Evolutionary conservation across 2,113 vertebrate species (phyloP), one percentile per base, ranked within the genome.

Genomic region (Tricholaema leucomelas): DNA sequence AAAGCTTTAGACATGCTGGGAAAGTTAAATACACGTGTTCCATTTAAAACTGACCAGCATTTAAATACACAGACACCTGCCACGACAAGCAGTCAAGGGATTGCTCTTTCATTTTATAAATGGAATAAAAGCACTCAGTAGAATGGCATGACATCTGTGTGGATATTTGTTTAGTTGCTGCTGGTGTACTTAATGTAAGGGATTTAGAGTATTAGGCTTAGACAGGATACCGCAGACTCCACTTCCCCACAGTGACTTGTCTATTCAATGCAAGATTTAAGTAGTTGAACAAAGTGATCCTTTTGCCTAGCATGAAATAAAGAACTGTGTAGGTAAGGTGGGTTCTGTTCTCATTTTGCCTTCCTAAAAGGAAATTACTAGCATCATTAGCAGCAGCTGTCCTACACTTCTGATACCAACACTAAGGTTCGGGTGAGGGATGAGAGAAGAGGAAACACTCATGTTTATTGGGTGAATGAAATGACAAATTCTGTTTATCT

Each of bases 1-100:
- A 97, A 97, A 96, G 96, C 96, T 95, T 96, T 81, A 85, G 64
- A 95, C 96, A 92, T 94, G 94, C 95, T 97, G 96, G 81, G 96
- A 94, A 96, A 96, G 87, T 97, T 97, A 96, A 97, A 95, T 96
- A 94, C 93, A 95, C 46, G 7, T 96, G 95, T 96, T 95, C 81
- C 33, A 72, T 92, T 94, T 92, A 94, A 95, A 92, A 95, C 84
- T 96, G 95, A 96, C 96, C 96, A 85, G 87, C 88, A 95, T 96
- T 96, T 94, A 96, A 96, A 95, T 96, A 92, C 0, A 2, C 76
- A 92, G 90, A 76, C 91, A 96, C 94, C 96, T 96, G 93, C 94
- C 93, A 94, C 2, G 66, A 88, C 93, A 93, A 94, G 91, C 90
- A 92, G 88, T 90, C 88, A 78, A 88, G 75, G 82, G 90, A 91